phyloP scores from a whole-genome alignment of 2,888 invertebrate genomes.

The Malthinus flaveolus region DNA sequence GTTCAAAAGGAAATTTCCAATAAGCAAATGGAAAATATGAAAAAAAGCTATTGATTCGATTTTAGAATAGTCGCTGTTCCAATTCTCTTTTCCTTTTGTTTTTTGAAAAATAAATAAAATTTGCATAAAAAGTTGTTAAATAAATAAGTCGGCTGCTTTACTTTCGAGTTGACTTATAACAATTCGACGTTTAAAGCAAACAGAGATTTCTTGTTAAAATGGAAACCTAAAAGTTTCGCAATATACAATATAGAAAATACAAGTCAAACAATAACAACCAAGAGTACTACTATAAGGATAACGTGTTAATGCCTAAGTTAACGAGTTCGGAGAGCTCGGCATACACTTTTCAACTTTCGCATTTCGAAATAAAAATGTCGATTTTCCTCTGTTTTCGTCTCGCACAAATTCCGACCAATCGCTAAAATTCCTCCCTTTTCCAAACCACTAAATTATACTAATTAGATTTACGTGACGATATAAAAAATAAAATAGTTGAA shows the following conservation, averaged over 20 bases:
- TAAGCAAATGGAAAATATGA: too few species aligned
- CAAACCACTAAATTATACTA: too few species aligned
- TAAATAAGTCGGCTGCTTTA: too few species aligned
- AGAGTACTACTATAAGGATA: conserved; percentile 20
- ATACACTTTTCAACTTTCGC: conserved; percentile 28
- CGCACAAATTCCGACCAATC: conserved; percentile 15
- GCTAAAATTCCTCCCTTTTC: too few species aligned
- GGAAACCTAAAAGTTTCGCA: conserved; percentile 20
- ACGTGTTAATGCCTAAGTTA: conserved; percentile 28
- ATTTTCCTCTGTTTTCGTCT: conserved; percentile 17
- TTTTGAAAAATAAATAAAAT: too few species aligned
- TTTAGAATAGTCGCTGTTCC: too few species aligned
- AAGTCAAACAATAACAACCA: conserved; percentile 28
- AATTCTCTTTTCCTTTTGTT: too few species aligned
- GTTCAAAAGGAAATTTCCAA: too few species aligned
- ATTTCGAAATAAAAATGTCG: conserved; percentile 24
- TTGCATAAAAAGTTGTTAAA: too few species aligned
- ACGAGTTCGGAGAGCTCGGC: conserved; percentile 27
- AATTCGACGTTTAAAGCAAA: conserved; percentile 14
- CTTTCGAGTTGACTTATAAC: conserved; percentile 14
- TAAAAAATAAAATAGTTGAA: too few species aligned
- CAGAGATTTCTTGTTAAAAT: conserved; percentile 11
- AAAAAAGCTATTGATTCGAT: too few species aligned
- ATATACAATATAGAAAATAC: conserved; percentile 27
- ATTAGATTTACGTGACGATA: too few species aligned